Conservation (phyloP, 2,888 invertebrate genomes). For the Tupiocoris notatus region DNA sequence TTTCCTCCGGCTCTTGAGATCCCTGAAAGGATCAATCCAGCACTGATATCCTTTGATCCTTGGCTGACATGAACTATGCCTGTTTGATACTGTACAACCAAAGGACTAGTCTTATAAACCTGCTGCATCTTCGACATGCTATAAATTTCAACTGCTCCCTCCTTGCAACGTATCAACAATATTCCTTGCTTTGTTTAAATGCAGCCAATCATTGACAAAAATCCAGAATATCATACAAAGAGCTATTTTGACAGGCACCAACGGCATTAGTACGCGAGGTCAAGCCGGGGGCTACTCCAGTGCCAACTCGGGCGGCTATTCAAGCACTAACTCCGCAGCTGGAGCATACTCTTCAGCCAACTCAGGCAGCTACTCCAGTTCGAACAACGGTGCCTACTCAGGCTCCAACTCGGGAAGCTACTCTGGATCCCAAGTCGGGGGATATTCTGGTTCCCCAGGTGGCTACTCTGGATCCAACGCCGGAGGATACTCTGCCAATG, state of each 20-base stretch:
- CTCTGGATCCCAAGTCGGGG: not conserved
- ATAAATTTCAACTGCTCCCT: no score
- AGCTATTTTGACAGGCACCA: not conserved
- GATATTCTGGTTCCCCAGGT: not conserved
- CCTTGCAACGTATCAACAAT: no score
- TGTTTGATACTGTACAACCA: no score
- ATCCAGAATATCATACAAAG: not conserved
- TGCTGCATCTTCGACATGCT: no score
- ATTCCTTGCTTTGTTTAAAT: no score
- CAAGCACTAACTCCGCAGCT: constrained; percentile 1
- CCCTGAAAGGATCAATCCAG: no score
- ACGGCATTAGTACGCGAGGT: not conserved
- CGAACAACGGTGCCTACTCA: not conserved
- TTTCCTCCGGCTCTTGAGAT: no score
- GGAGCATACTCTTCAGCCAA: not conserved
- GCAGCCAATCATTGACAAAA: no score
- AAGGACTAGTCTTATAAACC: no score
- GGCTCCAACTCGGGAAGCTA: constrained; percentile 7
- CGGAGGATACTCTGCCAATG: not conserved
- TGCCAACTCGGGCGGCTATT: constrained; percentile 21
- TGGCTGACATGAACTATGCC: no score
- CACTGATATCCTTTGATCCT: no score
- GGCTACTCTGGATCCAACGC: constrained; percentile 20
- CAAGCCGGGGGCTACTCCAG: not conserved
- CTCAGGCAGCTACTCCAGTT: constrained; percentile 10